Percentiles rank a stretch among this genome's conserved stretches.
Evolutionary conservation across 2,888 invertebrate genomes (phyloP).

Genomic region (Holacanthella duospinosa): DNA sequence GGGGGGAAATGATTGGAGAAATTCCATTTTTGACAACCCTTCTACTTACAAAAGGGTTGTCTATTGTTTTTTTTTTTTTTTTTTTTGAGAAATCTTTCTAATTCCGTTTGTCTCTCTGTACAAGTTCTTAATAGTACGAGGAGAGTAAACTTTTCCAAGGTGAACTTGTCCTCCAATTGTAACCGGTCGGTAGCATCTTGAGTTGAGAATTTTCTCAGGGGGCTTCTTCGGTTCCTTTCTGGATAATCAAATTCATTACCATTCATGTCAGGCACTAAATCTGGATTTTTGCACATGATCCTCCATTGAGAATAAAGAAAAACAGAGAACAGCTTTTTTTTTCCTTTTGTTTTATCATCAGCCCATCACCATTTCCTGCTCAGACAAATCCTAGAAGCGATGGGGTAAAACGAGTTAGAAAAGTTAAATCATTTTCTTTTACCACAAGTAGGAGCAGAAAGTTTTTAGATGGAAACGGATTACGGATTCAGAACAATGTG

Average conservation of each 20-base stretch:
- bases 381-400: no score
- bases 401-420: no score
- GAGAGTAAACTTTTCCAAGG: constrained; percentile 3
- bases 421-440: no score
- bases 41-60: no score
- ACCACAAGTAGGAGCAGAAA: neutral
- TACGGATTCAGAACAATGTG: neutral
- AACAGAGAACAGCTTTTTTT: neutral
- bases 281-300: neutral
- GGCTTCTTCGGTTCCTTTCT: no score
- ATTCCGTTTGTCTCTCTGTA: no score
- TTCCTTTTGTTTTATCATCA: neutral
- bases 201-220: neutral
- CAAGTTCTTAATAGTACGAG: neutral
- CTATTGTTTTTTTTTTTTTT: no score
- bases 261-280: neutral
- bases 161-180: neutral
- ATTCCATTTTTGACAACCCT: no score
- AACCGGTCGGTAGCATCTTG: neutral
- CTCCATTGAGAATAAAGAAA: neutral
- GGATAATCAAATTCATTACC: neutral
- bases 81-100: no score
- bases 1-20: no score
- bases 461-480: neutral
- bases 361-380: neutral